These are phyloP conservation scores for Acrossocheilus wenchowensis DNA, from an alignment of 2,797 vertebrate genomes.

Conservation along the genomic window DNA sequence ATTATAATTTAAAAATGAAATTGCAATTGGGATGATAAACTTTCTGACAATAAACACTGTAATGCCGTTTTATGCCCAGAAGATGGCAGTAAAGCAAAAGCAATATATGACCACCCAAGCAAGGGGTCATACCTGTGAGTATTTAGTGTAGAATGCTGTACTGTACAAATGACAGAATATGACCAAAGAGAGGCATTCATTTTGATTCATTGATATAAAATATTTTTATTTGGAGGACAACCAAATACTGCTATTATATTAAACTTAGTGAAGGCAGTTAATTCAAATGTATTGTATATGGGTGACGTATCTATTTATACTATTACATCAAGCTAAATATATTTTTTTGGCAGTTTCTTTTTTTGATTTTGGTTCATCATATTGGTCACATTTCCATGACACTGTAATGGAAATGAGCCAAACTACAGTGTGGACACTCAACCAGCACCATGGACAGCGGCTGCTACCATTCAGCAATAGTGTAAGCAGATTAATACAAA, in stretches of 20 bases:
- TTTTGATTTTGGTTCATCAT: too few species aligned
- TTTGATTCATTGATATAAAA: not conserved
- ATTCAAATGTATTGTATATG: not conserved
- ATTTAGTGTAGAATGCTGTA: not conserved
- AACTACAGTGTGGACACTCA: not conserved
- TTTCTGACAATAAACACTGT: not conserved
- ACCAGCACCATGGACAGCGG: conserved; percentile 1
- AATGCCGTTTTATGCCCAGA: not conserved
- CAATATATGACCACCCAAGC: not conserved
- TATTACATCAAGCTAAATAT: not conserved
- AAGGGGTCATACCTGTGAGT: not conserved
- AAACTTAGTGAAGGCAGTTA: not conserved
- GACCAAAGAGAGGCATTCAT: not conserved
- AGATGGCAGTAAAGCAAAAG: not conserved
- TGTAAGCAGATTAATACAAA: not conserved
- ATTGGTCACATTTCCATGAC: too few species aligned
- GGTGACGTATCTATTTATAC: not conserved
- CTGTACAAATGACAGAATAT: not conserved
- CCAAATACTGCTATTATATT: not conserved
- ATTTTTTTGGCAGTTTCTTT: too few species aligned
- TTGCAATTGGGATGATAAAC: not conserved
- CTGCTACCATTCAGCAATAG: too few species aligned
- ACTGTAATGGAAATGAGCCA: too few species aligned
- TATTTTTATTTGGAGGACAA: not conserved
- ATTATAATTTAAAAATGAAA: not conserved